Base-by-base conservation (phyloP, 2,113 vertebrate genomes). In the Acanthisitta chloris region DNA sequence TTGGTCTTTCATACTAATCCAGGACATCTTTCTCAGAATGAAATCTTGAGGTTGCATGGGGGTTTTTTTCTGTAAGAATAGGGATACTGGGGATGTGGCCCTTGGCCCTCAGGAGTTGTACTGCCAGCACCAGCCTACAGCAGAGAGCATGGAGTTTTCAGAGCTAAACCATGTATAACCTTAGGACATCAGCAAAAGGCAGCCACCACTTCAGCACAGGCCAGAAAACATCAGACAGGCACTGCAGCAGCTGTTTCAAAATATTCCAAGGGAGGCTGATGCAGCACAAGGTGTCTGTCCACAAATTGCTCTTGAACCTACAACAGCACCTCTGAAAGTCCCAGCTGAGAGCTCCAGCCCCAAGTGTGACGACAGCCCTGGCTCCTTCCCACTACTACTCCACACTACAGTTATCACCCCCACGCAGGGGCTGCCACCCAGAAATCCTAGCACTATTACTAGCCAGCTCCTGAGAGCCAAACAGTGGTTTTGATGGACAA, bases 381-480 rank as follows among this genome's bases (percentile, higher is more conserved):
- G 36, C 49, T 72, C 52, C 52, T 43, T 88, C 24, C 19, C 31
- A 61, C 28, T 24, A 40, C n/a, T n/a, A 20, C 66, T 58, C n/a
- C 52, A 42, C 46, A 54, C 13, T 1, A 3, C 36, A 33, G 14
- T 12, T 73, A 49, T 26, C 2, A 0, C 14, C 31, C 13, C 46
- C 8, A 1, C 0, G 2, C 46, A 33, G 9, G 8, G 17, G 20
- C 58, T 54, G 51, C 12, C 59, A 59, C 26, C 14, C 34, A 18
- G 6, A 6, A n/a, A 24, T 19, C 26, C 59, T 17, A 55, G 55
- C n/a, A 26, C 40, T 64, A 31, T 29, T 43, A 43, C 24, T 45
- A 29, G 67, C 28, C 62, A 74, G 49, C 21, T 33, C 54, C 54
- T 81, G 61, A 40, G 23, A 51, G 54, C 6, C 43, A 49, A n/a